phyloP scores from a whole-genome alignment of 2,888 invertebrate species.

The Megamerina dolium region DNA sequence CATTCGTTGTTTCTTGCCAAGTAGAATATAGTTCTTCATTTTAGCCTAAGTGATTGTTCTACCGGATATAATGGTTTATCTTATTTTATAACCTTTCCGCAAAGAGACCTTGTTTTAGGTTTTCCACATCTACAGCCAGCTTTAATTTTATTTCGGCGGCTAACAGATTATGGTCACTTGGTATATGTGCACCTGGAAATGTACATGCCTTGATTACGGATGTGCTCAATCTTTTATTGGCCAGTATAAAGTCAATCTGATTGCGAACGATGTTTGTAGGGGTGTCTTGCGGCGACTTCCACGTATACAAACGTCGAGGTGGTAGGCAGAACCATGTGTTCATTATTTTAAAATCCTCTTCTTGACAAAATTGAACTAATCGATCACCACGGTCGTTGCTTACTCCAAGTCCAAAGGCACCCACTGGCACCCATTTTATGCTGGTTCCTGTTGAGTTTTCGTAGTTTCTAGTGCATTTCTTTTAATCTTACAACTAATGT shows the following conservation, averaged over 20 bases:
- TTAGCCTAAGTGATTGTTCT: too few relatives aligned
- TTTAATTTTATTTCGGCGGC: not conserved
- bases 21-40: too few relatives aligned
- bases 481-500: too few relatives aligned
- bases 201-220: not conserved
- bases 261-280: not conserved
- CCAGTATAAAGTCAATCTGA: conserved; percentile 5
- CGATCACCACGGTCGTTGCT: not conserved
- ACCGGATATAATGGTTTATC: too few relatives aligned
- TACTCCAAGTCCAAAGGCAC: not conserved
- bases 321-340: conserved; percentile 4
- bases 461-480: too few relatives aligned
- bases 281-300: not conserved
- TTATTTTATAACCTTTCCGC: too few relatives aligned
- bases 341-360: not conserved
- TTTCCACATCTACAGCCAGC: not conserved
- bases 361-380: not conserved
- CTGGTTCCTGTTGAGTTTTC: too few relatives aligned
- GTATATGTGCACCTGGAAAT: conserved; percentile 1
- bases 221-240: conserved; percentile 1
- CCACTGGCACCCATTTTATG: too few relatives aligned
- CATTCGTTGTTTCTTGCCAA: not conserved
- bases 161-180: conserved; percentile 1
- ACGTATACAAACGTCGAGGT: conserved; percentile 1
- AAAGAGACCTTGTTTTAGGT: not conserved